Evolutionary conservation across 2,888 invertebrate genomes (phyloP), one percentile per base, ranked within the genome.

Genomic region (Oligia strigilis): DNA sequence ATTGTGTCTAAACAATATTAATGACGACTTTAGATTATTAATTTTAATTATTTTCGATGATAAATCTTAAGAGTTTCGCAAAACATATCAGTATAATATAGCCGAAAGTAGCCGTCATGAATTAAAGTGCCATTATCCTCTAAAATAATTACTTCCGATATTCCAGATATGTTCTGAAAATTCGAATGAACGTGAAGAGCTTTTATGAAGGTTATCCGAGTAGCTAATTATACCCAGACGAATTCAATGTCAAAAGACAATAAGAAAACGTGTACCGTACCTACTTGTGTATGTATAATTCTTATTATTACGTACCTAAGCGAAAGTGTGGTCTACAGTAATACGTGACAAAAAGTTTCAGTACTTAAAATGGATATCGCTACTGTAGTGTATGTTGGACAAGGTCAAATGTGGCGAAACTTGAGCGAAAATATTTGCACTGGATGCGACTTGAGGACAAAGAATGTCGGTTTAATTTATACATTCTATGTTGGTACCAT

Each of bases 251-350:
- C 93, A 92, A 83, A 90, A 86, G 78, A 87, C 89, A 90, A 90
- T 91, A 77, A 81, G 75, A 76, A 71, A 74, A 71, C 70, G 79
- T 82, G 69, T 84, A 81, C 72, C 1, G 40, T 58, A 23, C 58
- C 66, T 72, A 83, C 86, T 85, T 78, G 70, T 77, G 40, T 60
- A 75, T 46, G 82, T 72, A 73, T 77, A 82, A 92, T 89, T 92
- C 91, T 93, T 92, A 92, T 90, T 79, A 88, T 91, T 82, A 85
- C 83, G 79, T 52, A 76, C 43, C 65, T 60, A 90, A 93, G 93
- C 91, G 95, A 95, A 95, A 95, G 95, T 94, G 92, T 91, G 90
- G 90, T 89, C 80, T 85, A 82, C 84, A 92, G 91, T 83, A 92
- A 90, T 92, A 94, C 95, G 95, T 95, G 94, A 93, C 93, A 87